Conservation (phyloP, 2,888 invertebrate species). For the Troilus luridus region DNA sequence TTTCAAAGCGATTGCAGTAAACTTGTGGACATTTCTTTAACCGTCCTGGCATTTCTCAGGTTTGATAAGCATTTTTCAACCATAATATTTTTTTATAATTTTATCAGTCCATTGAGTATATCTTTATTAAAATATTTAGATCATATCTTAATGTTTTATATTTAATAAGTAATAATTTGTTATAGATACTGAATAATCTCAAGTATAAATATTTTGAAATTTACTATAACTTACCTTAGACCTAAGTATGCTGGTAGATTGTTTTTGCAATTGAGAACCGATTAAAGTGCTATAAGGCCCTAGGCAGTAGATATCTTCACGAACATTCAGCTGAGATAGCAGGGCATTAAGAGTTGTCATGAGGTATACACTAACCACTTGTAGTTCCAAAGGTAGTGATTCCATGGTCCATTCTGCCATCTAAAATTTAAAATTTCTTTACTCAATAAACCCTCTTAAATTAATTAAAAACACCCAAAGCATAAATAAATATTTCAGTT, state of each 20-base stretch:
- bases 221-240: constrained; percentile 71
- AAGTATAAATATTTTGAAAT: background rate
- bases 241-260: constrained; percentile 72
- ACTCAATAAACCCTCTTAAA: no score
- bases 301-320: constrained; percentile 77
- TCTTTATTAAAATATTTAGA: background rate
- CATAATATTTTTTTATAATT: no score
- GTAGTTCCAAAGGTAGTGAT: constrained; percentile 68
- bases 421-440: constrained; percentile 66
- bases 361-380: constrained; percentile 71
- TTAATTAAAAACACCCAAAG: constrained; percentile 62
- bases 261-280: constrained; percentile 75
- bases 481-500: background rate
- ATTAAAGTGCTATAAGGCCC: constrained; percentile 77
- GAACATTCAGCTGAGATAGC: constrained; percentile 74
- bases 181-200: background rate
- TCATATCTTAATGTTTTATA: background rate
- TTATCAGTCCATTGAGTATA: background rate
- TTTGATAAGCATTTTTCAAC: no score
- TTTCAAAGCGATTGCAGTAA: no score
- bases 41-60: no score
- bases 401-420: constrained; percentile 69
- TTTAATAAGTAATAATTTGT: background rate
- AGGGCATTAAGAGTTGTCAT: constrained; percentile 73
- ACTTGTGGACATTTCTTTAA: no score